A percentile compares a stretch with the other conserved stretches of the same genome.
These are phyloP conservation scores for Meriones psammophilus DNA, from an alignment of 2,797 vertebrate genomes.

Conservation along the genomic window DNA sequence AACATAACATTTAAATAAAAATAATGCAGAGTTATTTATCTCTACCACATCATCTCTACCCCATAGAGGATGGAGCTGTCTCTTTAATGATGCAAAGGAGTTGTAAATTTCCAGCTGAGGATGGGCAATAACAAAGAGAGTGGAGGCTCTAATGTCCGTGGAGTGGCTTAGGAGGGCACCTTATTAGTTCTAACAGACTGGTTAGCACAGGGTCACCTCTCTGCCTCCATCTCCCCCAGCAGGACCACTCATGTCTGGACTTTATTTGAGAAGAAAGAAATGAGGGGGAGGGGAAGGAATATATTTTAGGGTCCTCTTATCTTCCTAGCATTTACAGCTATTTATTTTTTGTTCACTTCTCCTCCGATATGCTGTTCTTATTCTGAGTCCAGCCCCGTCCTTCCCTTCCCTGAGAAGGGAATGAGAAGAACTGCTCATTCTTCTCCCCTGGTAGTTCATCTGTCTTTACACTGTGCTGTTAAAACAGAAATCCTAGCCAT, in stretches of 20 bases:
- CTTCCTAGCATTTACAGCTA: slow-evolving; percentile 76
- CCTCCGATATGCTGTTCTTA: slow-evolving; percentile 30
- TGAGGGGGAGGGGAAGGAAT: slow-evolving; percentile 84
- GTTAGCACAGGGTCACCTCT: slow-evolving; percentile 92
- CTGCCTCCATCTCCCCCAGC: slow-evolving; percentile 86
- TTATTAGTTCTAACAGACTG: slow-evolving; percentile 92
- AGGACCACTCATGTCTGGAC: slow-evolving; percentile 89
- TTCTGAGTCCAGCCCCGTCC: background rate
- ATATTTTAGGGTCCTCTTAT: slow-evolving; percentile 80
- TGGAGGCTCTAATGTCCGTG: slow-evolving; percentile 89
- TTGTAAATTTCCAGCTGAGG: slow-evolving; percentile 90
- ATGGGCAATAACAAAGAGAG: slow-evolving; percentile 89
- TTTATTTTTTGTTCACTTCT: slow-evolving; percentile 83
- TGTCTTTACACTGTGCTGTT: background rate
- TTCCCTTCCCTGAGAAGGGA: background rate
- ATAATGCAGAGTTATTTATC: slow-evolving; percentile 86
- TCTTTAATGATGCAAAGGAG: slow-evolving; percentile 90
- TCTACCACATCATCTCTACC: slow-evolving; percentile 86
- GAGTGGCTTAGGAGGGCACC: slow-evolving; percentile 90
- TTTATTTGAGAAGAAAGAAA: slow-evolving; percentile 86
- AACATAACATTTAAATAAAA: slow-evolving; percentile 88
- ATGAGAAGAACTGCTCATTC: background rate
- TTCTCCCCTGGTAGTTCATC: slow-evolving; percentile 7
- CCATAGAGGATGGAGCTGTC: slow-evolving; percentile 86
- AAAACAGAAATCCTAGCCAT: slow-evolving; percentile 48